These are phyloP conservation scores for Silurus glanis DNA, from an alignment of 2,113 vertebrate genomes.

Conservation along the genomic window DNA sequence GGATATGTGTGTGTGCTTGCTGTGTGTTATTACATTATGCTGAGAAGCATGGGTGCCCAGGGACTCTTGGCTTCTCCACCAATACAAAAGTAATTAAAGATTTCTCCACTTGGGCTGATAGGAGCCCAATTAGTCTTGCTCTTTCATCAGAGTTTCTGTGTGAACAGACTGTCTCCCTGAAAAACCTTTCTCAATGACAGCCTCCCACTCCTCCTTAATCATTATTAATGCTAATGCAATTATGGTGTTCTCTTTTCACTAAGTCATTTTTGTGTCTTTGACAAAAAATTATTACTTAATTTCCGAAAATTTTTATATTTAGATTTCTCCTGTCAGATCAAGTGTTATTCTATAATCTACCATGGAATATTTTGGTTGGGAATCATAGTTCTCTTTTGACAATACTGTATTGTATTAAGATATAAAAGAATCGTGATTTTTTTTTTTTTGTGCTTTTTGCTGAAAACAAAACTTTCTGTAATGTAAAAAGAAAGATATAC, in stretches of 20 bases:
- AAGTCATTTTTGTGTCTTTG: constrained; percentile 24
- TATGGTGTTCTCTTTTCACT: constrained; percentile 19
- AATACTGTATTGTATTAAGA: background rate
- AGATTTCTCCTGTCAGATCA: background rate
- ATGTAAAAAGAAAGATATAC: too few species aligned
- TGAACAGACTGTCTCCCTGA: constrained; percentile 36
- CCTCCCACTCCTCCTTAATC: constrained; percentile 35
- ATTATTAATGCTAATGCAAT: constrained; percentile 44
- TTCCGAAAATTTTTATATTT: background rate
- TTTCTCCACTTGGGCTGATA: constrained; percentile 32
- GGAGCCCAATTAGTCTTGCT: constrained; percentile 44
- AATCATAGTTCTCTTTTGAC: background rate
- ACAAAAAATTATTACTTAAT: constrained; percentile 12
- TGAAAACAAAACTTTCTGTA: background rate
- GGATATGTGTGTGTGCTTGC: constrained; percentile 21
- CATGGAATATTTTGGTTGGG: background rate
- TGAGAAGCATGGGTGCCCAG: constrained; percentile 25
- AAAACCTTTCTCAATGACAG: constrained; percentile 8
- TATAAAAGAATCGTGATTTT: background rate
- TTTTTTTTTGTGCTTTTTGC: background rate
- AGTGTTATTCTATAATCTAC: background rate
- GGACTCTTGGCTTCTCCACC: constrained; percentile 29
- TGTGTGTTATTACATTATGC: constrained; percentile 37
- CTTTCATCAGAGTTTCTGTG: constrained; percentile 42
- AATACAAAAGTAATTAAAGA: constrained; percentile 52